These are phyloP conservation scores for Agriopis leucophaearia DNA, from an alignment of 2,888 invertebrate genomes.

Conservation along the genomic window DNA sequence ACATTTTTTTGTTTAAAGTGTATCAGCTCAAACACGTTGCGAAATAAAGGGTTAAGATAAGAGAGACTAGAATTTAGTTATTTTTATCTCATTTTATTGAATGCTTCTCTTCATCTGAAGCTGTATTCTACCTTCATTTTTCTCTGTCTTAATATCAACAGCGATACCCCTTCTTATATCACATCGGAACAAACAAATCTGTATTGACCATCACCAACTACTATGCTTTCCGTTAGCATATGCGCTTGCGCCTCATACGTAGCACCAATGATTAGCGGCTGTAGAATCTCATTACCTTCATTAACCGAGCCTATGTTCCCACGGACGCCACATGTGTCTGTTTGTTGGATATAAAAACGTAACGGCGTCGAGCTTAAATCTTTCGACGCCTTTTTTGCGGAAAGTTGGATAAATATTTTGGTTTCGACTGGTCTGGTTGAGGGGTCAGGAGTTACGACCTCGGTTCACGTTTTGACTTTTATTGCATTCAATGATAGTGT, in stretches of 20 bases:
- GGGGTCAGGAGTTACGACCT: conserved; percentile 26
- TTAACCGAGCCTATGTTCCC: conserved; percentile 67
- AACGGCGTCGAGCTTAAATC: conserved; percentile 67
- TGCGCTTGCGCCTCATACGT: conserved; percentile 33
- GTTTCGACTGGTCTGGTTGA: conserved; percentile 21
- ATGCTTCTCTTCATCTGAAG: neutral
- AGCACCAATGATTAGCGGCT: conserved; percentile 71
- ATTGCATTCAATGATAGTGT: neutral
- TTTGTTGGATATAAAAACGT: conserved; percentile 66
- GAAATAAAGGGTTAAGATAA: no score
- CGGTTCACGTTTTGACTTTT: neutral
- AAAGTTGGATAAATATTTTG: conserved; percentile 56
- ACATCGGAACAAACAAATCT: conserved; percentile 37
- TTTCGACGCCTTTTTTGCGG: conserved; percentile 68
- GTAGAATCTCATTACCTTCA: conserved; percentile 72
- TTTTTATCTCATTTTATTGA: neutral
- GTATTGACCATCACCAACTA: conserved; percentile 37
- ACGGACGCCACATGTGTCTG: conserved; percentile 75
- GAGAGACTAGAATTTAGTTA: neutral
- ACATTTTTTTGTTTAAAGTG: no score
- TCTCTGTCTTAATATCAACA: neutral
- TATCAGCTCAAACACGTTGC: no score
- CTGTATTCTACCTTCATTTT: neutral
- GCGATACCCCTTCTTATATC: neutral
- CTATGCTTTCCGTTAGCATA: conserved; percentile 37